These are phyloP conservation scores for Brachyhypopomus occidentalis DNA, from an alignment of 2,113 vertebrate genomes.

Conservation along the genomic window DNA sequence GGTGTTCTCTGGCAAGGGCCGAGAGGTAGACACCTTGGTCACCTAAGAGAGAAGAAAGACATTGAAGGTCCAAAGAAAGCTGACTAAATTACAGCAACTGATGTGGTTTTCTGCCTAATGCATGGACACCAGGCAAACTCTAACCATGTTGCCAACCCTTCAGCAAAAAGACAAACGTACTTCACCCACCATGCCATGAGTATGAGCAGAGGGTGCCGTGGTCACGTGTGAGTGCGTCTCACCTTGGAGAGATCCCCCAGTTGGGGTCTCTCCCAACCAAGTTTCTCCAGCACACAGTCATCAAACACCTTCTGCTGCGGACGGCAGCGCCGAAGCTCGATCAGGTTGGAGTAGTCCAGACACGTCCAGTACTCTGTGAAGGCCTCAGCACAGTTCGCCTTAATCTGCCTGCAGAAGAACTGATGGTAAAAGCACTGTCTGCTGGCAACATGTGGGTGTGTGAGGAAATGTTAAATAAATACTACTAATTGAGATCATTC, in stretches of 20 bases:
- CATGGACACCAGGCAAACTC: too few species aligned
- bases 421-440: background rate
- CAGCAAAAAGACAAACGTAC: background rate
- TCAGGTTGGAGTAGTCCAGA: constrained; percentile 79
- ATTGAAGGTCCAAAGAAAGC: background rate
- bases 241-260: constrained; percentile 96
- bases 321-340: constrained; percentile 83
- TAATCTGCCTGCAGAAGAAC: constrained; percentile 81
- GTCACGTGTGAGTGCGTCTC: constrained; percentile 49
- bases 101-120: background rate
- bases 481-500: too few species aligned
- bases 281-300: constrained; percentile 89
- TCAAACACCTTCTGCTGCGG: constrained; percentile 89
- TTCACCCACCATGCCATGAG: background rate
- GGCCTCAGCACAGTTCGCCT: constrained; percentile 87
- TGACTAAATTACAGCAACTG: background rate
- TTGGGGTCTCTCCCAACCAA: constrained; percentile 92
- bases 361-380: constrained; percentile 97
- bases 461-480: too few species aligned
- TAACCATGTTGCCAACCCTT: too few species aligned
- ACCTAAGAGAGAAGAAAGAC: constrained; percentile 72
- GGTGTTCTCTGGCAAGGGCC: constrained; percentile 86
- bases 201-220: background rate
- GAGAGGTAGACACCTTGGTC: constrained; percentile 91
- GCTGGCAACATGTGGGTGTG: background rate